These are phyloP conservation scores for Nebria brevicollis DNA, from an alignment of 2,888 invertebrate species.

Conservation along the genomic window DNA sequence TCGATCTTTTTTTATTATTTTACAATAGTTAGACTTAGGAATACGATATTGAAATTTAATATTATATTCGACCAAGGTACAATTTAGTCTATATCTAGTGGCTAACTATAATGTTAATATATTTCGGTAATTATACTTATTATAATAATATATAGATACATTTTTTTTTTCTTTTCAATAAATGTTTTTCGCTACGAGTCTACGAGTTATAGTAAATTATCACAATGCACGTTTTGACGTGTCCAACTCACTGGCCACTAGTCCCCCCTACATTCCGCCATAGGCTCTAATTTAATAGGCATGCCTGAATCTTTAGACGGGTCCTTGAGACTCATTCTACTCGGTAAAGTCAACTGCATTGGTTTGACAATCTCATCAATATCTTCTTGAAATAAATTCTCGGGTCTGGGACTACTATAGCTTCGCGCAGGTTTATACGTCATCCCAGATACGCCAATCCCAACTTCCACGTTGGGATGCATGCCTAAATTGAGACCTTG, in stretches of 20 bases:
- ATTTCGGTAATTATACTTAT: conserved; percentile 10
- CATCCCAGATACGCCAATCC: conserved; percentile 71
- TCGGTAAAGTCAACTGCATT: conserved; percentile 63
- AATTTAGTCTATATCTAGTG: conserved; percentile 32
- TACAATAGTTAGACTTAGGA: conserved; percentile 24
- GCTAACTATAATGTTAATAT: conserved; percentile 18
- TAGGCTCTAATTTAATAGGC: conserved; percentile 78
- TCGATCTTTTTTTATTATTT: conserved; percentile 22
- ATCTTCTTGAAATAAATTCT: conserved; percentile 72
- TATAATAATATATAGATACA: conserved; percentile 10
- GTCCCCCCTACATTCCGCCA: conserved; percentile 73
- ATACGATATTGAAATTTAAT: conserved; percentile 30
- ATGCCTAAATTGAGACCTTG: conserved; percentile 65
- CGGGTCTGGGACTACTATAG: conserved; percentile 72
- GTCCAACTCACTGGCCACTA: conserved; percentile 53
- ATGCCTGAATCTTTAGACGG: conserved; percentile 54
- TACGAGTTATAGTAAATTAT: conserved; percentile 35
- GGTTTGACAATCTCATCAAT: conserved; percentile 73
- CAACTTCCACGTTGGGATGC: conserved; percentile 66
- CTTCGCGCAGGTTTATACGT: conserved; percentile 70
- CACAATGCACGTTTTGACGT: conserved; percentile 27
- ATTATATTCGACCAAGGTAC: conserved; percentile 47
- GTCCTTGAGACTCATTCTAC: conserved; percentile 34
- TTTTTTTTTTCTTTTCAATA: conserved; percentile 14
- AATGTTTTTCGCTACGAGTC: conserved; percentile 20